Base-by-base conservation (phyloP, 2,113 vertebrate species). In the Petroica traversi region DNA sequence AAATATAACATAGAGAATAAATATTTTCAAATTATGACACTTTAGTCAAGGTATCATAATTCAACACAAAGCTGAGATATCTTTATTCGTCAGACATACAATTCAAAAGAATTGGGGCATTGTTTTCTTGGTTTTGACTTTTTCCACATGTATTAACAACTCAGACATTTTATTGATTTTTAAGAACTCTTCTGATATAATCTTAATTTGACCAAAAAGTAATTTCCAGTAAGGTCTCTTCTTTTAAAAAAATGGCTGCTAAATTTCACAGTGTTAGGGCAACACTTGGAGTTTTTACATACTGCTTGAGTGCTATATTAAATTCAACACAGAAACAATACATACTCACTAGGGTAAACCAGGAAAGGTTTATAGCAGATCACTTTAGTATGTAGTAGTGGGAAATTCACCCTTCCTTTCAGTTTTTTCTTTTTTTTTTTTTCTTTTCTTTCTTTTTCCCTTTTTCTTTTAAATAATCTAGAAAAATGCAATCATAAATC, bases 81-180 rank as follows among this genome's bases (percentile, higher is more conserved):
- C 11, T 66, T 55, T 57, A 41, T 38, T 7, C 5, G 8, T 67
- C 36, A 67, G 18, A 63, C 2, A 55, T 14, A 6, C 2, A 62
- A 43, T 71, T 61, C 15, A 25, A 45, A 66, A 46, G 14, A 36
- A 55, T 8, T 26, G 1, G 4, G 5, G 1, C 2, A 9, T 77
- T 58, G 5, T 3, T 85, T 67, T 8, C 5, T 33, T 26, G 7
- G 3, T 3, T 45, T 79, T 48, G 12, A 5, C 3, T 52, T 77
- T 66, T 33, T 14, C 6, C 1, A 0, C 2, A 1, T 17, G 16
- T 13, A 1, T 13, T 34, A 61, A 55, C 9, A 26, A 49, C 29
- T 79, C 51, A 71, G 29, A 68, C 67, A 51, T 62, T 2, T 62
- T 2, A 73, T 63, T 57, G 26, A 66, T 57, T 81, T 54, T 71